phyloP scores from a whole-genome alignment of 2,113 vertebrate genomes.

The Lagopus muta region DNA sequence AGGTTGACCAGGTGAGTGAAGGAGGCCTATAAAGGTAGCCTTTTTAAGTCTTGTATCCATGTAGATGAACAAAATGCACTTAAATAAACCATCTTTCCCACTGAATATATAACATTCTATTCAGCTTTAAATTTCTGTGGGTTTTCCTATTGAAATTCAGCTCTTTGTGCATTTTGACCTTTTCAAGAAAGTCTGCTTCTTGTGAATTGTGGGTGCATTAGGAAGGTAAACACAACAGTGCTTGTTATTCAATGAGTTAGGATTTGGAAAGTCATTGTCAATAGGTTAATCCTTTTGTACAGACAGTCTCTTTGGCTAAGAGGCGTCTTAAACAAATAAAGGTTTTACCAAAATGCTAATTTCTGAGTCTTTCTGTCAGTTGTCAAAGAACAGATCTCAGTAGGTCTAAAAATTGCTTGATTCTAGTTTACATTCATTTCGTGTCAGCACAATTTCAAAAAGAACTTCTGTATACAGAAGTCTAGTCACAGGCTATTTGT shows the following conservation, averaged over 20 bases:
- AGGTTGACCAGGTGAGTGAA: background rate
- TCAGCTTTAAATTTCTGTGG: conserved; percentile 29
- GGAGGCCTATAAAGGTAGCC: background rate
- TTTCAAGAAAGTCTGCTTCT: conserved; percentile 77
- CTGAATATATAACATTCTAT: conserved; percentile 31
- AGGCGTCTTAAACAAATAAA: conserved; percentile 79
- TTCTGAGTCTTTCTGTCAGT: conserved; percentile 74
- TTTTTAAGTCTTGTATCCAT: background rate
- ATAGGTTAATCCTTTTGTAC: conserved; percentile 83
- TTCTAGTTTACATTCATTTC: conserved; percentile 74
- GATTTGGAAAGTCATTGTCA: conserved; percentile 82
- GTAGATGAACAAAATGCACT: background rate
- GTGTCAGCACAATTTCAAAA: conserved; percentile 67
- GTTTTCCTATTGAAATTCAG: conserved; percentile 79
- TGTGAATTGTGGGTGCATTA: conserved; percentile 83
- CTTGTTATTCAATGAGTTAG: conserved; percentile 82
- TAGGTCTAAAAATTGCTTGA: conserved; percentile 72
- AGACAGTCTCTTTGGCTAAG: conserved; percentile 77
- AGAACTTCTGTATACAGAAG: conserved; percentile 62
- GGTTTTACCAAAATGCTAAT: conserved; percentile 81
- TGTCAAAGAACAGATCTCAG: conserved; percentile 72
- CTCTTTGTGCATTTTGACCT: conserved; percentile 77
- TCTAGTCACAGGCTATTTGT: conserved; percentile 66
- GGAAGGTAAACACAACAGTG: conserved; percentile 80
- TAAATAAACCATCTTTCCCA: conserved; percentile 12